Evolutionary conservation across 2,888 invertebrate genomes (phyloP).

Genomic region (Cataglyphis albicans): DNA sequence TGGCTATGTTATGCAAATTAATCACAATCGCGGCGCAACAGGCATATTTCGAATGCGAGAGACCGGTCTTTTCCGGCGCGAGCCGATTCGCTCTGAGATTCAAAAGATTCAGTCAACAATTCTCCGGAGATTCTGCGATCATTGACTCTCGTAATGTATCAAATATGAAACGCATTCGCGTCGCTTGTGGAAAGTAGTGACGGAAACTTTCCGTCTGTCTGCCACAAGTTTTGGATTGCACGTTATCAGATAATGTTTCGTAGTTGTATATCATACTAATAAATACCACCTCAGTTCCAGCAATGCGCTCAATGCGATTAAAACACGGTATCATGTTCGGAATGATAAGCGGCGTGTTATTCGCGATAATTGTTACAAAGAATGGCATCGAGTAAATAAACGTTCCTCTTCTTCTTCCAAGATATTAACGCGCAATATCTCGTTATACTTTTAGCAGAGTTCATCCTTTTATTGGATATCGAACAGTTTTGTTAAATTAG

Average conservation of each 20-base stretch:
- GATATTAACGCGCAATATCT: constrained; percentile 15
- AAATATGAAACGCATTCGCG: not conserved
- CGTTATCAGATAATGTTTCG: constrained; percentile 10
- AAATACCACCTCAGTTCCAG: not conserved
- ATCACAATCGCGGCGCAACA: constrained; percentile 10
- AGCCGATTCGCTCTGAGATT: not conserved
- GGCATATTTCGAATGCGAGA: not conserved
- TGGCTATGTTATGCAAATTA: constrained; percentile 18
- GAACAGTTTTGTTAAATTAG: not conserved
- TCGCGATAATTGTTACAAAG: not conserved
- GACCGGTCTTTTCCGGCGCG: not conserved
- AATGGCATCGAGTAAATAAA: not conserved
- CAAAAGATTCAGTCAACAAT: not conserved
- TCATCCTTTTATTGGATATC: not conserved
- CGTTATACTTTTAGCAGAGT: not conserved
- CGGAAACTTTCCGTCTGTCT: not conserved
- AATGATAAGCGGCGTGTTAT: not conserved
- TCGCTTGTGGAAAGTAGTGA: not conserved
- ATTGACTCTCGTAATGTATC: not conserved
- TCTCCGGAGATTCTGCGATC: not conserved
- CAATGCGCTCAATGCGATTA: not conserved
- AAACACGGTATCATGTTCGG: constrained; percentile 3
- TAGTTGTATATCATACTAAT: not conserved
- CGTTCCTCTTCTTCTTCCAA: not conserved
- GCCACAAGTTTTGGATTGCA: not conserved